Conservation (phyloP, 2,797 vertebrate genomes). For the Dermochelys coriacea region DNA sequence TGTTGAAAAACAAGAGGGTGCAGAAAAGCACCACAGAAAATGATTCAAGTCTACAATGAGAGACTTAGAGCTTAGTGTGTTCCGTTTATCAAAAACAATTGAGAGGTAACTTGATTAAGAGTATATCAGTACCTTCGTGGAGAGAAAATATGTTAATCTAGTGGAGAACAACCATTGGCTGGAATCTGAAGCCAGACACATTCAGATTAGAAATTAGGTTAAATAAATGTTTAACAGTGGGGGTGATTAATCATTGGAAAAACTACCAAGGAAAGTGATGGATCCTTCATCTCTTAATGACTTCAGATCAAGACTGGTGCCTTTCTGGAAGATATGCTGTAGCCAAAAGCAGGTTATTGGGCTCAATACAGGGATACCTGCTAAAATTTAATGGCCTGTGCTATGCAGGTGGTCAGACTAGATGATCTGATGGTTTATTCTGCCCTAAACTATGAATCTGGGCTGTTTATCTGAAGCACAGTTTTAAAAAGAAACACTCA, state of each 20-base stretch:
- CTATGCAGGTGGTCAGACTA: background rate
- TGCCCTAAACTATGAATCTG: background rate
- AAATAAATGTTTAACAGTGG: background rate
- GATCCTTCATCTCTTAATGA: background rate
- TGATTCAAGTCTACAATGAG: background rate
- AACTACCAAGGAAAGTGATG: background rate
- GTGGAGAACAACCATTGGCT: background rate
- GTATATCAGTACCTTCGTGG: background rate
- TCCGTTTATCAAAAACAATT: background rate
- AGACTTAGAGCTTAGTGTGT: background rate
- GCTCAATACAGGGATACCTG: background rate
- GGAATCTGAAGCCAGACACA: background rate
- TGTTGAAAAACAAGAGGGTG: background rate
- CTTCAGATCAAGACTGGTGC: background rate
- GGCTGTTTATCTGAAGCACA: background rate
- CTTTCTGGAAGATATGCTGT: background rate
- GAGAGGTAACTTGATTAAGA: background rate
- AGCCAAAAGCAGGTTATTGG: rapidly evolving
- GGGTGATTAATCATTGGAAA: background rate
- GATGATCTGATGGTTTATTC: background rate
- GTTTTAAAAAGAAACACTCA: background rate
- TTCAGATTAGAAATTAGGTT: background rate
- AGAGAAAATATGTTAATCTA: background rate
- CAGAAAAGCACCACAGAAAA: background rate
- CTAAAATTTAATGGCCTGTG: background rate